Base-by-base conservation (phyloP, 2,888 invertebrate genomes). In the Heliconius ethilla region DNA sequence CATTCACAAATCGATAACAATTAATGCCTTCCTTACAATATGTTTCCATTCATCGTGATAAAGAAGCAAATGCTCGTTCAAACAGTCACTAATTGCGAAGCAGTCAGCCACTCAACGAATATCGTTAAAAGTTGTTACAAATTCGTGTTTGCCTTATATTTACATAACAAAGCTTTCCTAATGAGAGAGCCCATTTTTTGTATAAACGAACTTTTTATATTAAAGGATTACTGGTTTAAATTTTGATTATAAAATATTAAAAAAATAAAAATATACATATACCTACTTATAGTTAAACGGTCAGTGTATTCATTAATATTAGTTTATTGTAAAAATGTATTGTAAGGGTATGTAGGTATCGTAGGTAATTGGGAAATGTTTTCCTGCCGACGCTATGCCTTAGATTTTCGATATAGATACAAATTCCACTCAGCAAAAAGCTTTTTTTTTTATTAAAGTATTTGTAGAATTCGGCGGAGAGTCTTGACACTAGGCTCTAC, bases 51-150 rank as follows among this genome's bases (percentile, higher is more conserved):
- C 51, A 70, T 33, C 63, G 15, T 55, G 18, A 65, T 65, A 76
- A 76, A 29, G 22, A 70, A 76, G 27, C 27, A 70, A 69, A 66
- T 45, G 22, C 22, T 15, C 51, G 29, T 62, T 33, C 69, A 51
- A 77, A 63, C 63, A 69, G 66, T 27, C 51, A 65, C 70, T 51
- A 65, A 76, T 70, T 76, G 63, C 70, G 37, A 25, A 40, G 7
- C 27, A 45, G 62, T 51, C 63, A 63, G 40, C 63, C 37, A 63
- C 74, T 74, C 40, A 40, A 40, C 10, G 74, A 74, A 74, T 25
- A 73, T 73, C 33, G 59, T 73, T 59, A 73, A 59, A 74, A 74
- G 25, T 74, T 74, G 40, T 74, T 45, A 74, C 63, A 74, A 55
- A 27, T 74, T 63, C 18, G 10, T 62, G 37, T 74, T 74, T 74